Conservation (phyloP, 35 echinoderm and acorn worm species). For the Ophiothrix spiculata region DNA sequence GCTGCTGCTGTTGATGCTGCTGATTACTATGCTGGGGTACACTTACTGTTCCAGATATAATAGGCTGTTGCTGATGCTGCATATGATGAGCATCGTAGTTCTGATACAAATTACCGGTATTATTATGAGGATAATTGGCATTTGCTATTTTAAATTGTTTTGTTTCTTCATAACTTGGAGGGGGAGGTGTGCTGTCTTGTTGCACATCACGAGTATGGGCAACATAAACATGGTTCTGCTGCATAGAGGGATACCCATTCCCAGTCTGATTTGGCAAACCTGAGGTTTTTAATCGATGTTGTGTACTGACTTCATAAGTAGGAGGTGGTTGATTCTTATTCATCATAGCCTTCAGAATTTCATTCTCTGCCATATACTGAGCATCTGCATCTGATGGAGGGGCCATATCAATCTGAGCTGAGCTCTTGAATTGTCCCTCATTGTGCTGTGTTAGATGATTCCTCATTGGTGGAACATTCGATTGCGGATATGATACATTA, state of each 20-base stretch:
- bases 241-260: background rate
- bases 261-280: background rate
- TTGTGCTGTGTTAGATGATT: conserved; percentile 22
- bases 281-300: conserved; percentile 37
- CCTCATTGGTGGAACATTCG: conserved; percentile 22
- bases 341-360: conserved; percentile 65
- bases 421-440: conserved; percentile 39
- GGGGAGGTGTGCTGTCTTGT: background rate
- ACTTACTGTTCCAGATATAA: background rate
- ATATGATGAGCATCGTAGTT: background rate
- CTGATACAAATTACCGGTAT: background rate
- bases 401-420: conserved; percentile 46
- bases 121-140: background rate
- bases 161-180: background rate
- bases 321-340: conserved; percentile 83
- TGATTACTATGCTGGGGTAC: conserved; percentile 4
- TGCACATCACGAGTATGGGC: background rate
- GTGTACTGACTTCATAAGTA: conserved; percentile 77
- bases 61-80: background rate
- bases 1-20: conserved; percentile 25
- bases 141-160: background rate
- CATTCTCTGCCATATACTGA: conserved; percentile 20
- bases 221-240: background rate
- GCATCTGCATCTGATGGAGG: conserved; percentile 32
- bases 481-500: background rate